These are phyloP conservation scores for Suricata suricatta DNA, from an alignment of 2,113 vertebrate species.

Conservation along the genomic window DNA sequence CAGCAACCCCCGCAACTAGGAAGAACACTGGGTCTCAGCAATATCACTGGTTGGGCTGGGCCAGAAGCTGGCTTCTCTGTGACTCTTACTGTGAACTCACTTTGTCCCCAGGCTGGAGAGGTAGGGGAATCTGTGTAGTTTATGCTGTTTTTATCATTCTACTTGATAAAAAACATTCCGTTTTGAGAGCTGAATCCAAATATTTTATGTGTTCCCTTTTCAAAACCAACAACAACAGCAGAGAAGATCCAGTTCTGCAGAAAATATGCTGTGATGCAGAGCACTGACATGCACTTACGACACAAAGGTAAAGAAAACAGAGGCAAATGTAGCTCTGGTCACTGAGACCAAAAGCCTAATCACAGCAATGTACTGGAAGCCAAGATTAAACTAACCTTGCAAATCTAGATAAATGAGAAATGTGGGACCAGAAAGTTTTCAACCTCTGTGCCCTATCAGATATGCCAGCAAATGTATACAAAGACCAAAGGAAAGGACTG, in stretches of 20 bases:
- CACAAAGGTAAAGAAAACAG: background rate
- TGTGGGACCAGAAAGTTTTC: background rate
- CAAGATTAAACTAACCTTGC: background rate
- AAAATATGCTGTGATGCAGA: background rate
- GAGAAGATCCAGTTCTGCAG: background rate
- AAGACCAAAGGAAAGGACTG: background rate
- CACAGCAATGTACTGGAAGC: background rate
- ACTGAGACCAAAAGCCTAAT: background rate
- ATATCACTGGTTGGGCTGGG: background rate
- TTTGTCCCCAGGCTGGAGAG: background rate
- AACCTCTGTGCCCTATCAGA: background rate
- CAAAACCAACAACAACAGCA: background rate
- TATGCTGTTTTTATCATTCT: slow-evolving; percentile 7
- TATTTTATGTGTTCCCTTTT: slow-evolving; percentile 43
- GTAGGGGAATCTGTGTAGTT: background rate
- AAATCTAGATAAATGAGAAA: slow-evolving; percentile 5
- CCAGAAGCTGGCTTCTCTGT: background rate
- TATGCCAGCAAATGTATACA: background rate
- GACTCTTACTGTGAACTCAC: background rate
- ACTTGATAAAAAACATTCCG: background rate
- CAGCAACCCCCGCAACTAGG: background rate
- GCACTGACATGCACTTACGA: background rate
- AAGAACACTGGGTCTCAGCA: background rate
- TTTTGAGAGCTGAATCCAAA: background rate
- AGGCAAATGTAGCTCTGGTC: background rate